Percentiles rank a stretch among this genome's conserved stretches.
phyloP scores from a whole-genome alignment of 2,113 vertebrate genomes.

The Corythornis cristatus region DNA sequence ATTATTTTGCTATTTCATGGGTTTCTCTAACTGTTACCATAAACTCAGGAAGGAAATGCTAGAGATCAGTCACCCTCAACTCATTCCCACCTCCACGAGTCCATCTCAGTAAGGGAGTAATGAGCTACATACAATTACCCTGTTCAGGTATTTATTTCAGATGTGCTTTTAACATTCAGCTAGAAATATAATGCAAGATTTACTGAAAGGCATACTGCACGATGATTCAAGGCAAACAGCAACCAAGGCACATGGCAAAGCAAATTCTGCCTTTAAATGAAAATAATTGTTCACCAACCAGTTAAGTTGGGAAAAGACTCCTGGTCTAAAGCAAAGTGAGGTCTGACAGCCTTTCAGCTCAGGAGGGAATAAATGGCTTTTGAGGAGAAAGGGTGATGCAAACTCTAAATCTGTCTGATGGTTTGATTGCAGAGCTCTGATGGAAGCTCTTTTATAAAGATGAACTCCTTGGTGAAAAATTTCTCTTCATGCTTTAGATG shows the following conservation, averaged over 20 bases:
- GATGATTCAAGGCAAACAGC: not conserved
- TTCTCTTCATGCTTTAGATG: not conserved
- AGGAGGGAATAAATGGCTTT: slow-evolving; percentile 34
- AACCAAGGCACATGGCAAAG: not conserved
- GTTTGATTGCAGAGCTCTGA: slow-evolving; percentile 43
- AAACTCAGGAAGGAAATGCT: not conserved
- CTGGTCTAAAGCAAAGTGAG: slow-evolving; percentile 5
- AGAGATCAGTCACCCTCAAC: not conserved
- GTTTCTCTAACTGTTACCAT: not conserved
- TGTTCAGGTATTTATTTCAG: not conserved
- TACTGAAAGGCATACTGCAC: not conserved
- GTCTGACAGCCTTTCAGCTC: slow-evolving; percentile 41
- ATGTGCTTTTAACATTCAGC: not conserved
- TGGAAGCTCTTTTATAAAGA: slow-evolving; percentile 12
- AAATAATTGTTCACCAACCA: not conserved
- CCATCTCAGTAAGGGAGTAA: not conserved
- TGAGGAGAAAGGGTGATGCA: slow-evolving; percentile 8
- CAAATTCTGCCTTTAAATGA: not conserved
- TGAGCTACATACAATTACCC: not conserved
- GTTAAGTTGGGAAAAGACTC: not conserved
- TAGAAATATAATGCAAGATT: not conserved
- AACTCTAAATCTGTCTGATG: slow-evolving; percentile 46
- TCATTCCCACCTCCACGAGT: not conserved
- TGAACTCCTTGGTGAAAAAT: slow-evolving; percentile 33
- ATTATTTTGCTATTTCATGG: not conserved